Percentiles rank a stretch among this genome's conserved stretches.
Conservation (phyloP, 2,888 invertebrate genomes). For the Apeira syringaria region DNA sequence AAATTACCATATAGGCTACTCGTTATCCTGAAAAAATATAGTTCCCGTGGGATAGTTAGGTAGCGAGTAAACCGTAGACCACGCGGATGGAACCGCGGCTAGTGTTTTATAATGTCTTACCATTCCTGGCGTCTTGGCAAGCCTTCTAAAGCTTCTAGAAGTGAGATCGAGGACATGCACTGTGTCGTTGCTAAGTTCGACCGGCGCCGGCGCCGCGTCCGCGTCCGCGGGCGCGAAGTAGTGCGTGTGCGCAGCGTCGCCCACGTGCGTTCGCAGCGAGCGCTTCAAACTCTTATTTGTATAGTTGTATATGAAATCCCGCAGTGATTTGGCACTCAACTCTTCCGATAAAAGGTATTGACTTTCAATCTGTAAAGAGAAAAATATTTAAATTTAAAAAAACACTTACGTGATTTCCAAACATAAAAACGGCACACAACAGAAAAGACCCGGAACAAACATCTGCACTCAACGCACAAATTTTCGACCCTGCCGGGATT, state of each 20-base stretch:
- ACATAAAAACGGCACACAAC: too few relatives aligned
- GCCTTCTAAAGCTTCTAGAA: conserved; percentile 85
- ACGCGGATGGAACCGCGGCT: too few relatives aligned
- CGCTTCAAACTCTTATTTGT: conserved; percentile 64
- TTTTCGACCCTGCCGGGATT: too few relatives aligned
- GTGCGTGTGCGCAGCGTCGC: conserved; percentile 66
- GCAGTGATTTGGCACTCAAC: conserved; percentile 72
- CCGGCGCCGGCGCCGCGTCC: conserved; percentile 35
- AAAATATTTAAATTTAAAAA: too few relatives aligned
- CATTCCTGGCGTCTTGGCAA: conserved; percentile 84
- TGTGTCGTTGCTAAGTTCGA: conserved; percentile 41
- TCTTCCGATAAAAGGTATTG: conserved; percentile 85
- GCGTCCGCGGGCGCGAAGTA: conserved; percentile 57
- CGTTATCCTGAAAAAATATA: too few relatives aligned
- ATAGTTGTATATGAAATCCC: conserved; percentile 82
- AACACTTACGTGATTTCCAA: too few relatives aligned
- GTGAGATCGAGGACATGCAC: conserved; percentile 86
- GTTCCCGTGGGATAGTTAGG: too few relatives aligned
- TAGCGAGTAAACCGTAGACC: too few relatives aligned
- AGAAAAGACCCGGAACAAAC: too few relatives aligned
- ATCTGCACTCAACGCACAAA: too few relatives aligned
- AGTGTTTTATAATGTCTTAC: conserved; percentile 78
- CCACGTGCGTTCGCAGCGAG: conserved; percentile 62
- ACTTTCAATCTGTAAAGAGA: conserved; percentile 88
- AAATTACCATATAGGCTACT: too few relatives aligned